A percentile compares a stretch with the other conserved stretches of the same genome.
Conservation (phyloP, 1,140 invertebrate species). For the Ostrea denselamellosa region DNA sequence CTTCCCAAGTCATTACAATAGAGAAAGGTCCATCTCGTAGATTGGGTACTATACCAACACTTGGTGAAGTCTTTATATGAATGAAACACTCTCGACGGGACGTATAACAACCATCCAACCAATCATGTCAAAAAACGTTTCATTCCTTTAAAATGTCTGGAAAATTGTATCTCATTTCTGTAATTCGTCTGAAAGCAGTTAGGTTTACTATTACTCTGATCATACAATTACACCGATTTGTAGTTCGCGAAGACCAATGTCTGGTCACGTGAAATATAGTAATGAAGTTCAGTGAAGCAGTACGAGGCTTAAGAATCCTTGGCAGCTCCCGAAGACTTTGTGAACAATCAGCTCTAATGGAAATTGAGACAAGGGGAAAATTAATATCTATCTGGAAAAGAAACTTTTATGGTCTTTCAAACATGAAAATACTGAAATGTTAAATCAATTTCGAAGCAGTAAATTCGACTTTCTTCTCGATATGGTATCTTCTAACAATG, state of each 20-base stretch:
- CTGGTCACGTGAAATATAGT: constrained; percentile 2
- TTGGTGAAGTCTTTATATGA: too few relatives aligned
- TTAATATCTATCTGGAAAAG: constrained; percentile 8
- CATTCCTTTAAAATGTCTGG: too few relatives aligned
- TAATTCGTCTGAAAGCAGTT: too few relatives aligned
- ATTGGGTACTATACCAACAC: too few relatives aligned
- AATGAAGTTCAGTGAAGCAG: not conserved
- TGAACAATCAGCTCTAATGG: constrained; percentile 12
- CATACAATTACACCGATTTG: too few relatives aligned
- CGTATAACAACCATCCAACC: too few relatives aligned
- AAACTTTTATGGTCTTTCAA: constrained; percentile 11
- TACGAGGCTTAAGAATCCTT: not conserved
- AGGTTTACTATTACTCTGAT: too few relatives aligned
- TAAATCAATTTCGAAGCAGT: constrained; percentile 27
- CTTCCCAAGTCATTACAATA: too few relatives aligned
- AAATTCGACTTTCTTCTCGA: constrained; percentile 1
- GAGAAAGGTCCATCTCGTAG: too few relatives aligned
- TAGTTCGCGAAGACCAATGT: not conserved
- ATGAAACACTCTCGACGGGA: too few relatives aligned
- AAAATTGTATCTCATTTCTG: too few relatives aligned
- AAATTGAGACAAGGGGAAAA: constrained; percentile 22
- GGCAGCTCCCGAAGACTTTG: not conserved
- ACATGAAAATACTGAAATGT: constrained; percentile 4
- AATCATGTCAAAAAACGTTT: too few relatives aligned
- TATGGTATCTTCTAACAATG: not conserved